Base-by-base conservation (phyloP, 2,113 vertebrate genomes). In the Clupea harengus region DNA sequence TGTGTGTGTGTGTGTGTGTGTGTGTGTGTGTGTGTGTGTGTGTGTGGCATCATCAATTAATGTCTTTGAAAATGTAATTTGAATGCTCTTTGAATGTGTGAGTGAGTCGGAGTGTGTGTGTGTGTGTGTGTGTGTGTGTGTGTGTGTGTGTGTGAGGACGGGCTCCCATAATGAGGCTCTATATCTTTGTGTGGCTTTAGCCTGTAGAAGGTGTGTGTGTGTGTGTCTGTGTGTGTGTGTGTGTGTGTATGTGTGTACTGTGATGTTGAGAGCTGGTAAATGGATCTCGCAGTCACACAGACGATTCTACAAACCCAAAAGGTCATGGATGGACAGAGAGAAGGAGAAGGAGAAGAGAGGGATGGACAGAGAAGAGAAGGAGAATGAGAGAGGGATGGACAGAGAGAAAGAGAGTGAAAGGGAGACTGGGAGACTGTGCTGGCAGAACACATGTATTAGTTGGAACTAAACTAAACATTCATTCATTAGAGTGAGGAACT, bases 151-250 rank as follows among this genome's bases (percentile, higher is more conserved):
- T 57, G 20, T 46, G 28, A n/a, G n/a, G n/a, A n/a, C n/a, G n/a
- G n/a, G n/a, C n/a, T n/a, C n/a, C n/a, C n/a, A n/a, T n/a, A n/a
- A n/a, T n/a, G n/a, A n/a, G n/a, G n/a, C n/a, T n/a, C n/a, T n/a
- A n/a, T n/a, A n/a, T n/a, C n/a, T n/a, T n/a, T 82, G 84, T 50
- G 52, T 85, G 52, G 80, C 46, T 46, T 83, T 81, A 44, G n/a
- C 32, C 13, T 86, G 87, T 86, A 82, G 64, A 86, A 86, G 87
- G 82, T 81, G 18, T 13, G 44, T 45, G 83, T 47, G 87, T 75
- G 60, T 28, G 78, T 39, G 22, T 10, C 46, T 50, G 28, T 89
- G 87, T 22, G 57, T 67, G 57, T 67, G 39, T 7, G 57, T 86
- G 64, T 90, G 89, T 89, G 90, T 60, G 57, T 54, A 15, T 54